Evolutionary conservation across 2,113 vertebrate species (phyloP).

Genomic region (Psammodynastes pulverulentus): DNA sequence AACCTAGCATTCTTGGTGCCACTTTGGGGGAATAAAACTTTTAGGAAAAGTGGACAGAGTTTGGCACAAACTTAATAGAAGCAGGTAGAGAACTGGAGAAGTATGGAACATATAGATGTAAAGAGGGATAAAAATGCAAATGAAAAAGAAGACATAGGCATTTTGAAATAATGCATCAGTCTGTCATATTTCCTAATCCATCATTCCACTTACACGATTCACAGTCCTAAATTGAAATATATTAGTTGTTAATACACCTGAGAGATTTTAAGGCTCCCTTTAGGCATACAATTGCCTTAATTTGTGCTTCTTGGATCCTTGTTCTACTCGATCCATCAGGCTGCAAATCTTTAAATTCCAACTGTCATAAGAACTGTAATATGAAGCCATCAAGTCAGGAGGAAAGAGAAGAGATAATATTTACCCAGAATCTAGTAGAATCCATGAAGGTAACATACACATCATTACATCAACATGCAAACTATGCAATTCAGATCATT

Average conservation of each 20-base stretch:
- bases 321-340: not conserved
- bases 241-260: not conserved
- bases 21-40: not conserved
- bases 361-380: not conserved
- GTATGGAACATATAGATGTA: not conserved
- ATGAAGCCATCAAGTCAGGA: not conserved
- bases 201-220: not conserved
- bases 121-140: not conserved
- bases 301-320: not conserved
- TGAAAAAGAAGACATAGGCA: not conserved
- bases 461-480: not conserved
- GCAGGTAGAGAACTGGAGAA: not conserved
- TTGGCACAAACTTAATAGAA: not conserved
- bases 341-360: not conserved
- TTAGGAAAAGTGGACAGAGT: not conserved
- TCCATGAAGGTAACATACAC: not conserved
- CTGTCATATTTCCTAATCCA: not conserved
- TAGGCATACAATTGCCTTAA: not conserved
- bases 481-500: not conserved
- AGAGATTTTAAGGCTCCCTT: not conserved
- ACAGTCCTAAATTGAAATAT: not conserved
- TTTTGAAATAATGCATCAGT: not conserved
- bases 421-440: not conserved
- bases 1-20: not conserved
- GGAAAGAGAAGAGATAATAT: not conserved